Evolutionary conservation across 2,113 vertebrate genomes (phyloP), one percentile per base, ranked within the genome.

Genomic region (Quiscalus mexicanus): DNA sequence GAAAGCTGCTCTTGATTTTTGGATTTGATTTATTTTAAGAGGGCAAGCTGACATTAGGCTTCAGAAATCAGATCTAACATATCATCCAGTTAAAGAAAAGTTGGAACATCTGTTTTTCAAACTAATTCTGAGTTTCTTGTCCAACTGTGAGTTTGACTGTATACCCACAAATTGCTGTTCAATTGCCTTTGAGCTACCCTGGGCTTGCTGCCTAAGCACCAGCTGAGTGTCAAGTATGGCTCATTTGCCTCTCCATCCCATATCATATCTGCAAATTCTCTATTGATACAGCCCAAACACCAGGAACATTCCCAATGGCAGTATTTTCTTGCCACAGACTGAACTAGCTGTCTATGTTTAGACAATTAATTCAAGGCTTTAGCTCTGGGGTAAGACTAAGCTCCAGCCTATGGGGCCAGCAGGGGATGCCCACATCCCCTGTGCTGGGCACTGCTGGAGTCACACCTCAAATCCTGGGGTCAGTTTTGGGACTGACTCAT

Each of bases 401-500:
- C 17, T 84, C 33, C 70, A 59, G 17, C 3, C 25, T 67, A 1
- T 4, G 19, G 22, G 25, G 23, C 9, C 64, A 52, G 35, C 35
- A 37, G 35, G 35, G 35, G 35, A 37, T 37, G 35, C 35, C 35
- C 35, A 37, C 35, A 0, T 58, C 1, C 17, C 11, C 30, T 44
- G 21, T 22, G 8, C 41, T 56, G 0, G 64, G 42, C 8, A 50
- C 49, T 50, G 49, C 49, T 25, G 49, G 25, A 24, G 24, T 50
- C 2, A 5, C 47, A 37, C 8, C 33, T 58, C 3, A 1, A 42
- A 3, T 56, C 0, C 28, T 45, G 50, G 4, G 45, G 4, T 24
- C 44, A 76, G 19, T 12, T 49, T 33, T 70, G 45, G 16, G 41
- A 23, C 19, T 13, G 44, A 45, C 35, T 75, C 44, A 15, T 11